Evolutionary conservation across 2,888 invertebrate species (phyloP), one percentile per base, ranked within the genome.

Genomic region (Panopea generosa): DNA sequence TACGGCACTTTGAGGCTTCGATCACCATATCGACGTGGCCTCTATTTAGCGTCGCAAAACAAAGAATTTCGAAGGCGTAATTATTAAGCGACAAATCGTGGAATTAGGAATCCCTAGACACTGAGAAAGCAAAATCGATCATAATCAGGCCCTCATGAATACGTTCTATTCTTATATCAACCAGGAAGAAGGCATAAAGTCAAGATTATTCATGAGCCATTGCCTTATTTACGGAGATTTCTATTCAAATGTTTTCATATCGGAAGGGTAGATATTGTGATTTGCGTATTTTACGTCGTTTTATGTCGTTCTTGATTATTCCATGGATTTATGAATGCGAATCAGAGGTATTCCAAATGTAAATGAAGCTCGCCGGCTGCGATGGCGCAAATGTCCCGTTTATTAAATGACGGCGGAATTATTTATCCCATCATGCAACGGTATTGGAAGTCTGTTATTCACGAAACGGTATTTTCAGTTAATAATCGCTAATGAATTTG

Each of bases 141-240:
- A 60, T 60, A 60, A 60, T 60, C 60, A 60, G 49, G 60, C 26
- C 45, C 60, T 60, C 60, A 11, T 60, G 60, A 45, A 47, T 60
- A 47, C 60, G 45, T 47, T 24, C 60, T 29, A 60, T 60, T 60
- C 60, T 60, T 29, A 60, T 60, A 47, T 60, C 63, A 63, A 53
- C 38, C 63, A 38, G 52, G 27, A 29, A 27, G 18, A 43, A 43
- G 65, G 55, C 55, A 40, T 27, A 27, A 69, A 62, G 49, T 55
- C 55, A 24, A 55, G 29, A 56, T 69, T 69, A 69, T 69, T 49
- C 24, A 43, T 47, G 40, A 38, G 55, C 69, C 62, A 69, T 55
- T n/a, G 56, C 61, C 50, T 49, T 56, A 69, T 69, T 69, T 47
- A 33, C 38, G 61, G 61, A 22, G 55, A 62, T 62, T 69, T 56